These are phyloP conservation scores for Sander vitreus DNA, from an alignment of 2,113 vertebrate genomes.

Conservation along the genomic window DNA sequence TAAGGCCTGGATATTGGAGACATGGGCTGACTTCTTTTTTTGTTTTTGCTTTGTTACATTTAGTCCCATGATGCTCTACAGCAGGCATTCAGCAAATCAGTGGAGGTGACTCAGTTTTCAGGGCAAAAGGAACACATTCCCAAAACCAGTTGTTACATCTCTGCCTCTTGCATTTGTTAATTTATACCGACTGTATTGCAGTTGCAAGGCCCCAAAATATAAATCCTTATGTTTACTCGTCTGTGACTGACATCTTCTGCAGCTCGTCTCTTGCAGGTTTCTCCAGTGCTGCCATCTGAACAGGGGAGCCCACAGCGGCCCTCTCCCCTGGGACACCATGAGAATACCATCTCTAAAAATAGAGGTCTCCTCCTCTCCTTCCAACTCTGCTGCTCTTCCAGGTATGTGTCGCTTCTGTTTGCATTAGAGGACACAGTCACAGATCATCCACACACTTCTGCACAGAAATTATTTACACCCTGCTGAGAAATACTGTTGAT, in stretches of 20 bases:
- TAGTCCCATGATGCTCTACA: conserved; percentile 8
- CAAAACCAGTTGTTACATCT: not conserved
- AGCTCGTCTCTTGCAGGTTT: conserved; percentile 49
- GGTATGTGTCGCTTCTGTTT: conserved; percentile 37
- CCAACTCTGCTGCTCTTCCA: conserved; percentile 39
- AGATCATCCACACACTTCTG: conserved; percentile 11
- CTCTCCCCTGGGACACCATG: conserved; percentile 60
- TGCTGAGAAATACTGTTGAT: conserved; percentile 23
- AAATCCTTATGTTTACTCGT: conserved; percentile 26
- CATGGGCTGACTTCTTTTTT: not conserved
- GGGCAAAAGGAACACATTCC: conserved; percentile 22
- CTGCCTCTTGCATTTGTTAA: not conserved
- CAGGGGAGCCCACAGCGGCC: conserved; percentile 66
- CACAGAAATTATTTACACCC: conserved; percentile 7
- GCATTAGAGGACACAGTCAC: conserved; percentile 28
- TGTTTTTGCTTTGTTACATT: not conserved
- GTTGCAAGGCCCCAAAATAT: conserved; percentile 17
- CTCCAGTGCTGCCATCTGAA: conserved; percentile 56
- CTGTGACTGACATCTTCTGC: conserved; percentile 44
- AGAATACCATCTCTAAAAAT: conserved; percentile 74
- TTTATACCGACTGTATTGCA: conserved; percentile 3
- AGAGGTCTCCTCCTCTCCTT: conserved; percentile 64
- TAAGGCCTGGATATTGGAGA: conserved; percentile 55
- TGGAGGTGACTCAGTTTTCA: conserved; percentile 38
- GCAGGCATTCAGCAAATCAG: conserved; percentile 1